Evolutionary conservation across 1,140 invertebrate species (phyloP).

Genomic region (Glomeris maerens): DNA sequence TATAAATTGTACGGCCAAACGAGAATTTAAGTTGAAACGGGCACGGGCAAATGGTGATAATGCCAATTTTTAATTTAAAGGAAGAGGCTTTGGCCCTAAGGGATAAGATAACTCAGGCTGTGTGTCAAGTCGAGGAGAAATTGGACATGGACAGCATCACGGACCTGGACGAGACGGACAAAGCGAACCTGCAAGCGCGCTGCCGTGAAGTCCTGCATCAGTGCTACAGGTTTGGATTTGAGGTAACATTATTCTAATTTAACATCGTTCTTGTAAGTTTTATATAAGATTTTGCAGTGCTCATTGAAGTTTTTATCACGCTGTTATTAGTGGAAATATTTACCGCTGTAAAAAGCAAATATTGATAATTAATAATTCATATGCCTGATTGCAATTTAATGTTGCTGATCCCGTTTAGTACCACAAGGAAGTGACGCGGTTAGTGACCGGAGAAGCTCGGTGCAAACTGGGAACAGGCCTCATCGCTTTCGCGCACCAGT

Average conservation of each 20-base stretch:
- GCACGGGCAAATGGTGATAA: background rate
- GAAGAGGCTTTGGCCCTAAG: conserved; percentile 44
- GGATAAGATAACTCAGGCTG: conserved; percentile 42
- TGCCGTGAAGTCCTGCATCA: conserved; percentile 69
- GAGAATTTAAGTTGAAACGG: no score
- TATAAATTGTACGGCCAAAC: no score
- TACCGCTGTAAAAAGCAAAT: background rate
- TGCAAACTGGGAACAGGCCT: conserved; percentile 34
- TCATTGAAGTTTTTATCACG: background rate
- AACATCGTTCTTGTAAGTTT: background rate
- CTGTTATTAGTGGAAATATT: no score
- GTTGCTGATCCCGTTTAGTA: conserved; percentile 39
- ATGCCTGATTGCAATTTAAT: conserved; percentile 8
- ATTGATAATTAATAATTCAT: conserved; percentile 4
- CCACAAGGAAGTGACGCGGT: conserved; percentile 58
- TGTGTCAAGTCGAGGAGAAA: conserved; percentile 46
- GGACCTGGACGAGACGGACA: conserved; percentile 41
- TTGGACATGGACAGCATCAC: conserved; percentile 32
- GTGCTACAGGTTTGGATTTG: conserved; percentile 75
- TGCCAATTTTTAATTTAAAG: conserved; percentile 26
- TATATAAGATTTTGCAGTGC: background rate
- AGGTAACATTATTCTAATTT: conserved; percentile 36
- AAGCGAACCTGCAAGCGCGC: conserved; percentile 39
- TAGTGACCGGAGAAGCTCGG: conserved; percentile 37
- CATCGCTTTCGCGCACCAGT: conserved; percentile 60